Conservation (phyloP, 2,113 vertebrate genomes). For the Toxotes chatareus region DNA sequence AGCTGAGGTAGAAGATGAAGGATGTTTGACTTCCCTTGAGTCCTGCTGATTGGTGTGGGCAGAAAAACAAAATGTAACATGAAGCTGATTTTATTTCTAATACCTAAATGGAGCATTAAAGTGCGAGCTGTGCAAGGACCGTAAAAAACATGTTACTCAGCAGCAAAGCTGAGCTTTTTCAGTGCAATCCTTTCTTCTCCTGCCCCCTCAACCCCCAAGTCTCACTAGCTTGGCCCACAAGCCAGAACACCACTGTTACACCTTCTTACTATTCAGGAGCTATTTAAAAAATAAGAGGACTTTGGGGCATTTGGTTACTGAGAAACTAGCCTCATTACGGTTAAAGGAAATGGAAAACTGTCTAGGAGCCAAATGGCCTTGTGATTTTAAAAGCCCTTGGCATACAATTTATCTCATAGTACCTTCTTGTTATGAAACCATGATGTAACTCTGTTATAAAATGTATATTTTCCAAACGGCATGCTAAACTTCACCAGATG, state of each 20-base stretch:
- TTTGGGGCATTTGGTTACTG: conserved; percentile 74
- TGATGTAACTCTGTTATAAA: conserved; percentile 78
- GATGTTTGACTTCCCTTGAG: conserved; percentile 1
- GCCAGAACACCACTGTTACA: conserved; percentile 49
- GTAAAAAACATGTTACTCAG: conserved; percentile 16
- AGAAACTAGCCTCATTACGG: conserved; percentile 78
- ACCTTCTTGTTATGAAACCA: conserved; percentile 72
- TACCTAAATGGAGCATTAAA: conserved; percentile 45
- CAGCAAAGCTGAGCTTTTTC: conserved; percentile 24
- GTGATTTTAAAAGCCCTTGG: conserved; percentile 77
- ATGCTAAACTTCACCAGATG: conserved; percentile 61
- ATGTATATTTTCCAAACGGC: conserved; percentile 73
- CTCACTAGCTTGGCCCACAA: conserved; percentile 33
- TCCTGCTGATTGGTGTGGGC: not conserved
- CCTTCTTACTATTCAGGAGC: conserved; percentile 63
- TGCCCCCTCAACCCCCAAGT: not conserved
- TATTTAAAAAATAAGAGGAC: conserved; percentile 71
- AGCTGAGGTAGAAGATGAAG: not conserved
- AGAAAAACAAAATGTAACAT: conserved; percentile 6
- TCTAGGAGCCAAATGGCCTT: conserved; percentile 72
- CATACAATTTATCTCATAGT: conserved; percentile 72
- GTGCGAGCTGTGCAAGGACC: not conserved
- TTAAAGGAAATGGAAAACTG: conserved; percentile 80
- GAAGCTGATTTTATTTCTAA: conserved; percentile 31
- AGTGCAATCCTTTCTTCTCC: not conserved